A percentile compares a stretch with the other conserved stretches of the same genome.
Evolutionary conservation across 1,140 invertebrate genomes (phyloP).

Genomic region (Vollenhovia emeryi): DNA sequence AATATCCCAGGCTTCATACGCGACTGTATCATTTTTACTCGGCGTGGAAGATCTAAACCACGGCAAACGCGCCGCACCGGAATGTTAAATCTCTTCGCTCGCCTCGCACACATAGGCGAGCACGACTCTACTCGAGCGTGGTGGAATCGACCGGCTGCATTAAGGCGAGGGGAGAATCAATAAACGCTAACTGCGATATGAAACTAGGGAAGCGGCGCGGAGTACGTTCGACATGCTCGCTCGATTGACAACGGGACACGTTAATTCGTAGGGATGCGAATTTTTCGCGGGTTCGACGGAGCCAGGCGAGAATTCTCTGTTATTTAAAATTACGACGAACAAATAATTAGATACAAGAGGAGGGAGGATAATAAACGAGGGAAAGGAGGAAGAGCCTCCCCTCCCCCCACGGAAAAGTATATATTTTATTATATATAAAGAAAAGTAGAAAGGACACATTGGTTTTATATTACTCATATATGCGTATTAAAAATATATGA

Average conservation of each 20-base stretch:
- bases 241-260: constrained; percentile 6
- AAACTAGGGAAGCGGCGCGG: constrained; percentile 19
- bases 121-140: neutral
- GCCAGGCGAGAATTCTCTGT: neutral
- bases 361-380: neutral
- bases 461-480: too few species aligned
- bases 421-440: too few species aligned
- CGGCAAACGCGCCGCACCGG: constrained; percentile 9
- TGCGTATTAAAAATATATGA: too few species aligned
- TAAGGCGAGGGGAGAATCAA: constrained; percentile 48
- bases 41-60: constrained; percentile 38
- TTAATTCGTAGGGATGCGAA: neutral
- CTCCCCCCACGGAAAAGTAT: too few species aligned
- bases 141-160: constrained; percentile 42
- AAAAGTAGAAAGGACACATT: too few species aligned
- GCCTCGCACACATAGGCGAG: neutral
- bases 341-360: neutral
- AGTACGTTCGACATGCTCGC: constrained; percentile 13
- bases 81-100: constrained; percentile 47
- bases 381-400: too few species aligned
- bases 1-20: constrained; percentile 26
- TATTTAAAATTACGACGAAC: neutral
- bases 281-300: neutral
- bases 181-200: constrained; percentile 49
- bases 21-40: constrained; percentile 55